A percentile compares a stretch with the other conserved stretches of the same genome.
phyloP scores from a whole-genome alignment of 2,888 invertebrate species.

The Phengaris arion region DNA sequence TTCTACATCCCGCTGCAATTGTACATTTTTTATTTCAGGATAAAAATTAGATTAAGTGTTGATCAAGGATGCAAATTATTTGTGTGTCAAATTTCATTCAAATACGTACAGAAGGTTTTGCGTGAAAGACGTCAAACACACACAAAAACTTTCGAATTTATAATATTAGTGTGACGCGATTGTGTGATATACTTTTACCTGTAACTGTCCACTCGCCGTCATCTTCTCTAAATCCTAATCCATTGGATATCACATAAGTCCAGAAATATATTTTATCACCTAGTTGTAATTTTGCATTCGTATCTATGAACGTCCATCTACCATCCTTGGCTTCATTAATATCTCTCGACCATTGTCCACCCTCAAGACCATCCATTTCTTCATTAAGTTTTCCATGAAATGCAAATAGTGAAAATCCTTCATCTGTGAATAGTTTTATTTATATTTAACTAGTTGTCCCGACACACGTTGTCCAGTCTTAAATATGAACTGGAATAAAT shows the following conservation, averaged over 20 bases:
- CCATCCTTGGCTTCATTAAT: slow-evolving; percentile 80
- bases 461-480: no score
- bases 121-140: no score
- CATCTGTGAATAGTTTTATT: slow-evolving; percentile 58
- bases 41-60: no score
- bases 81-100: no score
- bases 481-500: no score
- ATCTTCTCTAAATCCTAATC: slow-evolving; percentile 84
- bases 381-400: slow-evolving; percentile 84
- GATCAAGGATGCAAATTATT: no score
- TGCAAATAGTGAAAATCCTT: slow-evolving; percentile 76
- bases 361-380: slow-evolving; percentile 84
- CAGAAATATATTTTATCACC: slow-evolving; percentile 87
- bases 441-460: background rate
- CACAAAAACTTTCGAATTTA: no score
- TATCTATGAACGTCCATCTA: slow-evolving; percentile 83
- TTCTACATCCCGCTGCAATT: no score
- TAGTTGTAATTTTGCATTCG: slow-evolving; percentile 73
- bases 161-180: no score
- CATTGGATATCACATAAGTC: slow-evolving; percentile 84
- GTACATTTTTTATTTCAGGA: no score
- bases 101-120: no score
- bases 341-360: slow-evolving; percentile 82
- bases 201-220: slow-evolving; percentile 78
- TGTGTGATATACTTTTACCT: slow-evolving; percentile 50